Percentiles rank a stretch among this genome's conserved stretches.
Conservation (phyloP, 2,888 invertebrate species). For the Ectemnius cavifrons region DNA sequence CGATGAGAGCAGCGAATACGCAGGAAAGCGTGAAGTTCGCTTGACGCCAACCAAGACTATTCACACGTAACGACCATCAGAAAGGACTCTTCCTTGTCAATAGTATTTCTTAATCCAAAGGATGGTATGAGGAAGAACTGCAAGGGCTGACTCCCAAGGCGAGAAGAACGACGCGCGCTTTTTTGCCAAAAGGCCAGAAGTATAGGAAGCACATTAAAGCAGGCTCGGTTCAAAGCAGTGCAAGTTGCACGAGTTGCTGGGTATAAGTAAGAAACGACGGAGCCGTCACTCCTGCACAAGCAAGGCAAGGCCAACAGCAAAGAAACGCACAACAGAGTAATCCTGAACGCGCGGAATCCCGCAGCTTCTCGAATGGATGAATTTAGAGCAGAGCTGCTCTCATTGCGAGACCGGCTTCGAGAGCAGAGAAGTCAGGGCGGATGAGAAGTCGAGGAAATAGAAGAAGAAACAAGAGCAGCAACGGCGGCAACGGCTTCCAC, state of each 20-base stretch:
- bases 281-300: too few species aligned
- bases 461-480: too few species aligned
- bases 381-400: constrained; percentile 34
- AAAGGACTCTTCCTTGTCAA: background rate
- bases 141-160: too few species aligned
- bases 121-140: too few species aligned
- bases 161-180: too few species aligned
- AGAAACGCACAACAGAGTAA: constrained; percentile 27
- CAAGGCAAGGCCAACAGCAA: background rate
- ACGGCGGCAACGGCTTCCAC: too few species aligned
- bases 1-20: background rate
- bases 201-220: too few species aligned
- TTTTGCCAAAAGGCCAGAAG: too few species aligned
- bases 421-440: constrained; percentile 10
- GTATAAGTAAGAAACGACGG: too few species aligned
- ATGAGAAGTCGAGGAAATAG: constrained; percentile 18
- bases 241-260: too few species aligned
- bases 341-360: constrained; percentile 23
- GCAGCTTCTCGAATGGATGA: constrained; percentile 31
- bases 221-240: too few species aligned
- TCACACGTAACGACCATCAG: background rate
- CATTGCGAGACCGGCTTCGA: constrained; percentile 31
- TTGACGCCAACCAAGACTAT: background rate
- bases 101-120: too few species aligned
- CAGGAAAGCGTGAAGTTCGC: constrained; percentile 6